Percentiles rank a stretch among this genome's conserved stretches.
Evolutionary conservation across 2,113 vertebrate genomes (phyloP).

Genomic region (Pica pica): DNA sequence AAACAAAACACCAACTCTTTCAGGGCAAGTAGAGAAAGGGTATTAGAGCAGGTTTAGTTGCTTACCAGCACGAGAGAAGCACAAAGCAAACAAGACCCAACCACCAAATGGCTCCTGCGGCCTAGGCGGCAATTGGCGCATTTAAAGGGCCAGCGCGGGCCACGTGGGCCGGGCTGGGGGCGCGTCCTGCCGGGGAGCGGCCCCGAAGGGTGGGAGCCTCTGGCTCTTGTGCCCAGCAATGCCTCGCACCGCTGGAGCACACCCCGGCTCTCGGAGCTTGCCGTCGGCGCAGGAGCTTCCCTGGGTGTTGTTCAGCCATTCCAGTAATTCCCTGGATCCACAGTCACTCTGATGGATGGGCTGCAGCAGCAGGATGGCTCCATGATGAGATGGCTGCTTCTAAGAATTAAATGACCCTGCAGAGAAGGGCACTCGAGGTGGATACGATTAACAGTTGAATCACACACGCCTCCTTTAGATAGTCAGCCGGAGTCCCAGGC

Average conservation of each 20-base stretch:
- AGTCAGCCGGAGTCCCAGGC: neutral
- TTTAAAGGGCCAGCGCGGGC: neutral
- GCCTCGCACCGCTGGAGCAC: rapidly evolving
- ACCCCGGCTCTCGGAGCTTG: rapidly evolving
- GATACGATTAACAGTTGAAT: neutral
- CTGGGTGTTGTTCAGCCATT: neutral
- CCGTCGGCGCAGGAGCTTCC: rapidly evolving
- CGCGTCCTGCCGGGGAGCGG: too few species aligned
- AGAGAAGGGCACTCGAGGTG: neutral
- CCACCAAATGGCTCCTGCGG: neutral
- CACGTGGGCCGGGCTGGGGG: too few species aligned
- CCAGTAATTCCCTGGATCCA: neutral
- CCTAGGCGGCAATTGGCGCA: neutral
- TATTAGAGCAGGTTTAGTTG: rapidly evolving
- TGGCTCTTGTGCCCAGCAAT: rapidly evolving
- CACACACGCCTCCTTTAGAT: neutral
- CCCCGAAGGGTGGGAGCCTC: rapidly evolving
- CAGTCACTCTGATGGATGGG: neutral
- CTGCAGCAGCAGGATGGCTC: neutral
- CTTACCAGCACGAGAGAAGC: neutral
- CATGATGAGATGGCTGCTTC: neutral
- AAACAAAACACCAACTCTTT: neutral
- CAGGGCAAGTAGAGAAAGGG: neutral
- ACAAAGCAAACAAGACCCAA: rapidly evolving
- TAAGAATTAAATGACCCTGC: neutral